These are phyloP conservation scores for Drosophila colorata DNA, from an alignment of 2,888 invertebrate genomes.

Conservation along the genomic window DNA sequence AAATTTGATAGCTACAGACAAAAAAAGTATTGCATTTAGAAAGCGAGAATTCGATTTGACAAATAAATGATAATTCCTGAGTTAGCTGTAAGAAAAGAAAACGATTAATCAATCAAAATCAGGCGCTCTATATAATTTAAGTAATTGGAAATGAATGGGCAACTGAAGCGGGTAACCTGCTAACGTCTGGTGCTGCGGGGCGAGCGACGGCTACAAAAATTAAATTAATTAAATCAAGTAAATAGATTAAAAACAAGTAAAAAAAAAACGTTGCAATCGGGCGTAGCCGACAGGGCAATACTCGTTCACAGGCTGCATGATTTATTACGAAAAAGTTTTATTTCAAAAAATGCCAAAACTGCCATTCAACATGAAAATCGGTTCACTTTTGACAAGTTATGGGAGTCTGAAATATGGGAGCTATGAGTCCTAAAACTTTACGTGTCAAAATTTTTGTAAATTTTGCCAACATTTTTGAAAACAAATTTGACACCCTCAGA, in stretches of 20 bases:
- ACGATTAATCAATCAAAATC: constrained; percentile 45
- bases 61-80: constrained; percentile 62
- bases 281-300: no score
- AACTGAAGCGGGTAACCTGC: constrained; percentile 61
- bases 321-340: no score
- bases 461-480: no score
- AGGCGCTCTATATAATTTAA: constrained; percentile 29
- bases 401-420: no score
- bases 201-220: constrained; percentile 77
- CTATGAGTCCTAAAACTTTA: no score
- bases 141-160: constrained; percentile 44
- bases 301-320: no score
- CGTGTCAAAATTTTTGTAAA: no score
- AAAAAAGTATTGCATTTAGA: constrained; percentile 24
- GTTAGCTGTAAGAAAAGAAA: constrained; percentile 66
- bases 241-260: constrained; percentile 38
- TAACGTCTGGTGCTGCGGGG: constrained; percentile 78
- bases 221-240: constrained; percentile 43
- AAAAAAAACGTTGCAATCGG: constrained; percentile 14
- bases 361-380: no score
- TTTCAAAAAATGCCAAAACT: no score
- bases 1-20: constrained; percentile 25
- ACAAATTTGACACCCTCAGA: no score
- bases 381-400: no score
- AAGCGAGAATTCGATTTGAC: constrained; percentile 10